Conservation (phyloP, 2,797 vertebrate genomes). For the Meriones psammophilus region DNA sequence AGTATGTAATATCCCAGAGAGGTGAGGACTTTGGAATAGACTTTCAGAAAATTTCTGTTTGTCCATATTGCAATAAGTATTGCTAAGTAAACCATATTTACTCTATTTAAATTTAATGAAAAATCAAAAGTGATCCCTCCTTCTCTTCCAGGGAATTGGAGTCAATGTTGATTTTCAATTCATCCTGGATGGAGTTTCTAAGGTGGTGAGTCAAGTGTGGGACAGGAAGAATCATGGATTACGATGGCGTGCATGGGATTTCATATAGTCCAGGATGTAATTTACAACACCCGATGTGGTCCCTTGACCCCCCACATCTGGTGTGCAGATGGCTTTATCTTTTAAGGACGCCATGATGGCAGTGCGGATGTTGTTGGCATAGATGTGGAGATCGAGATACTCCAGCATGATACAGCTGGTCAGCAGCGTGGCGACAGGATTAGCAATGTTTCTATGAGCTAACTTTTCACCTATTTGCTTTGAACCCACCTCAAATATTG, state of each 20-base stretch:
- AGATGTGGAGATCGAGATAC: slow-evolving; percentile 91
- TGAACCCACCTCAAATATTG: slow-evolving; percentile 93
- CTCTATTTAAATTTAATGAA: slow-evolving; percentile 25
- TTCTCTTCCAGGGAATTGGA: background rate
- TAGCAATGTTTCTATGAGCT: slow-evolving; percentile 91
- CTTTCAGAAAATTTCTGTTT: slow-evolving; percentile 23
- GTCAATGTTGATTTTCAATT: background rate
- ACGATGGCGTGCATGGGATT: background rate
- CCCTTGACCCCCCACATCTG: slow-evolving; percentile 92
- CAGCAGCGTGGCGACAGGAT: slow-evolving; percentile 92
- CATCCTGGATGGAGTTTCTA: background rate
- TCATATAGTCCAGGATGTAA: slow-evolving; percentile 89
- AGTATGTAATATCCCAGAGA: background rate
- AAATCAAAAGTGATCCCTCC: background rate
- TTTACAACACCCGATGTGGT: slow-evolving; percentile 92
- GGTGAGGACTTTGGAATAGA: slow-evolving; percentile 36
- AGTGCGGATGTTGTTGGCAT: slow-evolving; percentile 89
- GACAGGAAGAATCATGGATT: background rate
- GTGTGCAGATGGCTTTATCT: slow-evolving; percentile 91
- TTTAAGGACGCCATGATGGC: slow-evolving; percentile 91
- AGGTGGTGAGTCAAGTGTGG: background rate
- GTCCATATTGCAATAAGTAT: background rate
- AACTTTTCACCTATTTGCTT: slow-evolving; percentile 92
- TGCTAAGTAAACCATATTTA: background rate
- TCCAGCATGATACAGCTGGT: slow-evolving; percentile 94